phyloP scores from a whole-genome alignment of 2,888 invertebrate genomes.

The Allophyes oxyacanthae region DNA sequence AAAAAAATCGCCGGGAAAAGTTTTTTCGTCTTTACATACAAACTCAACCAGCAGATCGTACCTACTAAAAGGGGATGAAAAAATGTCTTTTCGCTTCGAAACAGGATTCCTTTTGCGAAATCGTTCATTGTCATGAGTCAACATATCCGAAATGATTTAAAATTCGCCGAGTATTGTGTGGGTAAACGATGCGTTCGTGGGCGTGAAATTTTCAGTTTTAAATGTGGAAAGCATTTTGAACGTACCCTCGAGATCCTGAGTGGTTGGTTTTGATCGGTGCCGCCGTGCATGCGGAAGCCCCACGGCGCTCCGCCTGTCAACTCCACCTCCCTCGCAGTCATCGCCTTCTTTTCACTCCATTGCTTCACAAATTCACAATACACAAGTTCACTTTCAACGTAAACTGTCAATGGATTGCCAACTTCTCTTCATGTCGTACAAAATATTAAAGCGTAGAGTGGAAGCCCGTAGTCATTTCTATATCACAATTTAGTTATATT shows the following conservation, averaged over 20 bases:
- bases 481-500: conserved; percentile 71
- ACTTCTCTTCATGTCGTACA: conserved; percentile 58
- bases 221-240: conserved; percentile 58
- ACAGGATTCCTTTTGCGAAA: no score
- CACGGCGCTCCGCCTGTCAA: conserved; percentile 95
- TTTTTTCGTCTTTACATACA: no score
- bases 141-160: no score
- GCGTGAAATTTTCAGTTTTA: conserved; percentile 23
- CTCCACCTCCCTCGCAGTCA: conserved; percentile 93
- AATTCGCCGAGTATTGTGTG: no score
- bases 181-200: conserved; percentile 17
- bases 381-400: conserved; percentile 57
- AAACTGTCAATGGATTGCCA: conserved; percentile 61
- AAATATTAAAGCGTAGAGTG: conserved; percentile 68
- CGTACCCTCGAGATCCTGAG: conserved; percentile 94
- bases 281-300: conserved; percentile 97
- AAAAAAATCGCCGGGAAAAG: no score
- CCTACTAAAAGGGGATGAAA: no score
- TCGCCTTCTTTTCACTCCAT: conserved; percentile 81
- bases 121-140: no score
- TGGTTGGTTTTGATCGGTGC: conserved; percentile 93
- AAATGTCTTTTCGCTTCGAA: no score
- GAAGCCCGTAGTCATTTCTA: conserved; percentile 73
- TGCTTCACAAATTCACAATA: conserved; percentile 60
- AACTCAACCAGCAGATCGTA: no score